A percentile compares a stretch with the other conserved stretches of the same genome.
Evolutionary conservation across 1,140 invertebrate genomes (phyloP).

Genomic region (Heterodera carotae): DNA sequence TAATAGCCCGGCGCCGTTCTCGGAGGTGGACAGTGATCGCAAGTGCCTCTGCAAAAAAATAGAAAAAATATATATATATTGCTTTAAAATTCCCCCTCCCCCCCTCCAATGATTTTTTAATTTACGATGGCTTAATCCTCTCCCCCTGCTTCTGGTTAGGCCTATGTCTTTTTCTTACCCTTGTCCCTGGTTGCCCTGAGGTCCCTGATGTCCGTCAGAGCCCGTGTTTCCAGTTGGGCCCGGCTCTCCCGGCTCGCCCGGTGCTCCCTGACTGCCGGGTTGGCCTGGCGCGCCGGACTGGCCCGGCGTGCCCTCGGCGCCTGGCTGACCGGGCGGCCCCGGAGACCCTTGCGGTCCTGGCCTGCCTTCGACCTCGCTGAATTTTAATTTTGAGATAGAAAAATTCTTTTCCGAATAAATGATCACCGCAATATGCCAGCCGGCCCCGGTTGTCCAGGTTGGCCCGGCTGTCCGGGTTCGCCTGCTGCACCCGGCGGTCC

Average conservation of each 20-base stretch:
- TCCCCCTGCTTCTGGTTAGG: not conserved
- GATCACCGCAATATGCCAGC: not conserved
- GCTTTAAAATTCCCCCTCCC: too few relatives aligned
- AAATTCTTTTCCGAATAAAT: too few relatives aligned
- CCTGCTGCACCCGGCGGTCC: slow-evolving; percentile 19
- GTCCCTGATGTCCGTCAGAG: slow-evolving; percentile 8
- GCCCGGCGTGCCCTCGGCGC: slow-evolving; percentile 12
- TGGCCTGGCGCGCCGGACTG: slow-evolving; percentile 14
- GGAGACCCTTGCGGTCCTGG: slow-evolving; percentile 10
- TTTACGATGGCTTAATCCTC: not conserved
- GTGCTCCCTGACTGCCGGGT: slow-evolving; percentile 5
- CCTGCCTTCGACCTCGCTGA: slow-evolving; percentile 15
- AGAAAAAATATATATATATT: not conserved
- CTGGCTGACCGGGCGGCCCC: slow-evolving; percentile 17
- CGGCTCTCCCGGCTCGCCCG: not conserved
- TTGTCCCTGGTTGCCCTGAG: slow-evolving; percentile 24
- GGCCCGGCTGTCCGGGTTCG: slow-evolving; percentile 5
- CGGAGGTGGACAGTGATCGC: slow-evolving; percentile 25
- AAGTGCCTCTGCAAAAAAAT: slow-evolving; percentile 14
- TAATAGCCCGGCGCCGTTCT: slow-evolving; percentile 27
- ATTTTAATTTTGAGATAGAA: not conserved
- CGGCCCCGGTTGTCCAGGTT: slow-evolving; percentile 12
- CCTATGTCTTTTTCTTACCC: not conserved
- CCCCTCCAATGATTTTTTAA: not conserved
- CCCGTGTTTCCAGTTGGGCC: not conserved